Evolutionary conservation across 2,888 invertebrate genomes (phyloP), one percentile per base, ranked within the genome.

Genomic region (Atethmia centrago): DNA sequence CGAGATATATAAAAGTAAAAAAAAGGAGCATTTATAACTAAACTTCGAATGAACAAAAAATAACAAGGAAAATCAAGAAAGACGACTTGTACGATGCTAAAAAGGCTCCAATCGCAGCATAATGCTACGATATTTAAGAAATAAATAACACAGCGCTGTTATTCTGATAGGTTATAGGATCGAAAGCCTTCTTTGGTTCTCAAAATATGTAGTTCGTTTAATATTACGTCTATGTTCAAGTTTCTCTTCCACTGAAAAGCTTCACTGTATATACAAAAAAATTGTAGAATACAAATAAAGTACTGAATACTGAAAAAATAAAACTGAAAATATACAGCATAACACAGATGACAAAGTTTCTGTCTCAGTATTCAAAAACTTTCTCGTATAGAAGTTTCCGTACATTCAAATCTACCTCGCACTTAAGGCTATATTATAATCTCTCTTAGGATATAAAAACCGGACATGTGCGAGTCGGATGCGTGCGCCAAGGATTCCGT

Each of bases 361-460:
- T 19, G 53, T 19, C 3, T 45, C 25, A 61, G 53, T 36, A 45
- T 53, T 76, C 36, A 36, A 75, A 72, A 76, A 73, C 19, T 47
- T 47, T 19, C 1, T 45, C 16, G 1, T 36, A n/a, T n/a, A 1
- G 0, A 73, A 63, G 36, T 73, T 55, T 10, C 14, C 16, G 14
- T 14, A n/a, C 36, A 40, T 73, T 61, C 25, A 31, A 61, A 61
- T 36, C 16, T 28, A 21, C 25, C n/a, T n/a, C n/a, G n/a, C 16
- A 59, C 36, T 59, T n/a, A 40, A 7, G 12, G 9, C n/a, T 42
- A 49, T 31, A 45, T 31, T 68, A 45, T 45, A 16, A 31, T 63
- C 19, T 65, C 9, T 45, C 8, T 45, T 12, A 4, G 31, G 5
- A 45, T 19, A 25, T 25, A 10, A 31, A n/a, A 67, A 21, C 16